A percentile compares a stretch with the other conserved stretches of the same genome.
Evolutionary conservation across 2,113 vertebrate species (phyloP).

Genomic region (Catharus bicknelli): DNA sequence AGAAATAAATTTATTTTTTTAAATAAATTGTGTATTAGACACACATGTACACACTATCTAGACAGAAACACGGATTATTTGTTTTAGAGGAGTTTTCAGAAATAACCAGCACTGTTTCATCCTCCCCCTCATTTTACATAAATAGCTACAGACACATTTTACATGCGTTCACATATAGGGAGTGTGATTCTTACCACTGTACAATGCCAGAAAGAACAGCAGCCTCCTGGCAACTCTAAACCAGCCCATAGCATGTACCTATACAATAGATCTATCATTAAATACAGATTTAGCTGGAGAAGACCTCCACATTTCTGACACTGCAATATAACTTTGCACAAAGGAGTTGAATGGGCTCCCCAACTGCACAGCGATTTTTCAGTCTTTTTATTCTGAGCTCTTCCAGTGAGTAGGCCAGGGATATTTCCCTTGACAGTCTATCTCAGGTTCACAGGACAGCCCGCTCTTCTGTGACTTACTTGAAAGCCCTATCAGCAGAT

Average conservation of each 20-base stretch:
- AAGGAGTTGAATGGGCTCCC: neutral
- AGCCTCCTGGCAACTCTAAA: neutral
- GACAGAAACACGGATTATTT: neutral
- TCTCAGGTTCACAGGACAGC: neutral
- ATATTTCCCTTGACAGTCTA: neutral
- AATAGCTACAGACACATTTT: neutral
- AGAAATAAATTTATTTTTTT: neutral
- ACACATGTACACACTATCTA: neutral
- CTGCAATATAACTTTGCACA: neutral
- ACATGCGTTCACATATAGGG: neutral
- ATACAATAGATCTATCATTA: neutral
- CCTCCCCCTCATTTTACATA: slow-evolving; percentile 31
- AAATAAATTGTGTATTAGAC: neutral
- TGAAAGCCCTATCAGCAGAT: slow-evolving; percentile 1
- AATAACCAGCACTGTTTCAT: neutral
- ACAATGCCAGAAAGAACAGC: neutral
- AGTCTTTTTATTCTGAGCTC: slow-evolving; percentile 3
- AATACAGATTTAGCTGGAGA: neutral
- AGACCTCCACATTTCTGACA: neutral
- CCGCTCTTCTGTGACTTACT: neutral
- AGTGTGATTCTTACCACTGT: neutral
- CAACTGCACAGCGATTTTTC: neutral
- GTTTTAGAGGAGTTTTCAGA: slow-evolving; percentile 17
- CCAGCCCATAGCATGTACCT: neutral
- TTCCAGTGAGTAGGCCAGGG: neutral